Conservation (phyloP, 2,113 vertebrate genomes). For the Lagopus leucura region DNA sequence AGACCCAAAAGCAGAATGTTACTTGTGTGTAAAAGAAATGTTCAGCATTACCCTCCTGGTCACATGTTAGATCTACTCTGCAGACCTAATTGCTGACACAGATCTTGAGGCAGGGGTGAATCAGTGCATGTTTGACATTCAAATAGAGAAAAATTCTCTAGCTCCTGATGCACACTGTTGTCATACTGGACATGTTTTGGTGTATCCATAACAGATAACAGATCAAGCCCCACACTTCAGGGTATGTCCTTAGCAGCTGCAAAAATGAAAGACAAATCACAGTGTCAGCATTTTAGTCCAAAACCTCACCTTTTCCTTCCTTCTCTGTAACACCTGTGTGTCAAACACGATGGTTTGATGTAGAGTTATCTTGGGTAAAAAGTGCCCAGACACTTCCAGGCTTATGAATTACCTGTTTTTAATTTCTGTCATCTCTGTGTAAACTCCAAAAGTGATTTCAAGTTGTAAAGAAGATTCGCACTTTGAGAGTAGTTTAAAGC, state of each 20-base stretch:
- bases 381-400: background rate
- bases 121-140: background rate
- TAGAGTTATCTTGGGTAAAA: background rate
- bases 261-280: background rate
- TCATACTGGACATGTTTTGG: fast-evolving
- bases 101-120: background rate
- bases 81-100: background rate
- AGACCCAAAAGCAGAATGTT: background rate
- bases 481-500: background rate
- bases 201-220: background rate
- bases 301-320: background rate
- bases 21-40: background rate
- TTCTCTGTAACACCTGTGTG: background rate
- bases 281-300: background rate
- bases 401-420: background rate
- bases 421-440: background rate
- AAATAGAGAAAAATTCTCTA: background rate
- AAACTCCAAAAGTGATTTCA: background rate
- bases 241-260: background rate
- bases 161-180: background rate
- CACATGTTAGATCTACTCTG: background rate
- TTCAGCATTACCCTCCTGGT: background rate
- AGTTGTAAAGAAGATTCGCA: background rate
- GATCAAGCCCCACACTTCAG: background rate
- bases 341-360: background rate